These are phyloP conservation scores for Pentalonia nigronervosa DNA, from an alignment of 1,140 invertebrate genomes.

Conservation along the genomic window DNA sequence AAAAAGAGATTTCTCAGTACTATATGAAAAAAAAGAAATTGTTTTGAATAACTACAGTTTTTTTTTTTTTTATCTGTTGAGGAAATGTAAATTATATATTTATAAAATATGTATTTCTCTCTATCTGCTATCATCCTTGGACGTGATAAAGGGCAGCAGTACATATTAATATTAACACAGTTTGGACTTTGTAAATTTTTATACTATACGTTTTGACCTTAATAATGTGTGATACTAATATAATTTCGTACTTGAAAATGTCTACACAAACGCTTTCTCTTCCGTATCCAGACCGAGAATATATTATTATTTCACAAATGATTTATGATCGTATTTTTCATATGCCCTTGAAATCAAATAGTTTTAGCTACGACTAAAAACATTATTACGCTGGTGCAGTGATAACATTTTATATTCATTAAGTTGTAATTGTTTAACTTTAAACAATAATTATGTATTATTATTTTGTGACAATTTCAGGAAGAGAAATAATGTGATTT, in stretches of 20 bases:
- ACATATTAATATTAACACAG: background rate
- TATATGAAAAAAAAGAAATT: background rate
- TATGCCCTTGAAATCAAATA: background rate
- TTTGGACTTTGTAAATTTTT: background rate
- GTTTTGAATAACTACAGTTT: background rate
- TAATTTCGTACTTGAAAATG: background rate
- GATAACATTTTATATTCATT: background rate
- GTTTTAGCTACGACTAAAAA: background rate
- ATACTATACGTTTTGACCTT: background rate
- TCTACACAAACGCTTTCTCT: background rate
- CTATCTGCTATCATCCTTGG: background rate
- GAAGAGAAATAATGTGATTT: background rate
- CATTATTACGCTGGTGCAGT: background rate
- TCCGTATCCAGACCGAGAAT: background rate
- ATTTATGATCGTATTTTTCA: background rate
- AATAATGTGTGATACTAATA: background rate
- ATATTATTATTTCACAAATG: slow-evolving; percentile 8
- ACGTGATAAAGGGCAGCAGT: background rate
- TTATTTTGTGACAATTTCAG: background rate
- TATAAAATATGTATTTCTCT: too few relatives aligned
- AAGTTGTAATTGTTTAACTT: background rate
- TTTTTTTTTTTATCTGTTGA: background rate
- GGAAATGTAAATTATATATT: background rate
- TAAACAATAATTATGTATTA: background rate
- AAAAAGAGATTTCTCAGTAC: background rate